Evolutionary conservation across 1,140 invertebrate genomes (phyloP).

Genomic region (Drosophila suzukii): DNA sequence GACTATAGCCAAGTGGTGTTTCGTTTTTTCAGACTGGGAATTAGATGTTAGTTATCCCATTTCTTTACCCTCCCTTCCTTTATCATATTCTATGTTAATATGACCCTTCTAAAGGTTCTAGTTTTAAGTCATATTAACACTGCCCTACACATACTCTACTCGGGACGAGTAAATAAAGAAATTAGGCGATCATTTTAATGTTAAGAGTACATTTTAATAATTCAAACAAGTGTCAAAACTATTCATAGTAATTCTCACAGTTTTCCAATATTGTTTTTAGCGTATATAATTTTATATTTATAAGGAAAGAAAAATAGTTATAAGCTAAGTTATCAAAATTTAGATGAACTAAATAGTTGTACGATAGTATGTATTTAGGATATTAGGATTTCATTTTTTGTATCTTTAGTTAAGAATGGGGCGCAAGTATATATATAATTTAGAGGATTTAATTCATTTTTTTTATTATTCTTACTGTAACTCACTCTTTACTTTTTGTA

Average conservation of each 20-base stretch:
- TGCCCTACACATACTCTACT: no score
- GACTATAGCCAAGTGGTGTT: neutral
- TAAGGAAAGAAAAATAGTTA: no score
- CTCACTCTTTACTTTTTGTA: no score
- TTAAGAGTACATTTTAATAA: neutral
- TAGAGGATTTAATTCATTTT: no score
- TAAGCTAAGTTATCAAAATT: neutral
- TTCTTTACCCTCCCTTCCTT: conserved; percentile 1
- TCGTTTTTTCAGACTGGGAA: neutral
- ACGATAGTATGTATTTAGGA: neutral
- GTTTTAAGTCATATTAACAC: conserved; percentile 1
- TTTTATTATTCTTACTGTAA: no score
- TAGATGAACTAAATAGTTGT: neutral
- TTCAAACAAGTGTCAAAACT: neutral
- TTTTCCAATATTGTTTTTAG: neutral
- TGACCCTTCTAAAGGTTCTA: neutral
- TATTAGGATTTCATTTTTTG: neutral
- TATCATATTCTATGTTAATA: neutral
- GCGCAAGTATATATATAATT: neutral
- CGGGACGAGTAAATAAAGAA: conserved; percentile 2
- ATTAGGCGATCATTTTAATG: neutral
- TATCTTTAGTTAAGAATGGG: neutral
- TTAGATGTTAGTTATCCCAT: neutral
- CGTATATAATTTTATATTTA: neutral
- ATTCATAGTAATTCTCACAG: neutral